Evolutionary conservation across 2,888 invertebrate genomes (phyloP), one percentile per base, ranked within the genome.

Genomic region (Zygothrica quintamaculata): DNA sequence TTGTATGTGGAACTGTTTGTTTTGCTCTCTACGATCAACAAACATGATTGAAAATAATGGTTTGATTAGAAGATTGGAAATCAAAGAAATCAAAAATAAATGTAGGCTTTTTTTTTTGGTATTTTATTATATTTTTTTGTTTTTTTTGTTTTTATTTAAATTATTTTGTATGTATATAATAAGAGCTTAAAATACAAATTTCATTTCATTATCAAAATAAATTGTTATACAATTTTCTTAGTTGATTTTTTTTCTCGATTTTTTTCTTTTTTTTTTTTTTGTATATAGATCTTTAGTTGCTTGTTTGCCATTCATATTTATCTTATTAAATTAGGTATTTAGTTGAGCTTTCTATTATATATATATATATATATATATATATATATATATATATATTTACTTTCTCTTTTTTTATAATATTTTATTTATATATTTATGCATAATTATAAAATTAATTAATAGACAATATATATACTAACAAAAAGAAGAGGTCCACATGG

Each of bases 161-260:
- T 74, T 84, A 80, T 74, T 52, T 64, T 85, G 82, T 81, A 79
- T 82, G n/a, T n/a, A 79, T 76, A 59, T 81, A 81, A 70, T 70
- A 70, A 76, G 69, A 79, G 70, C 79, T 81, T 80, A 86, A 72
- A 84, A 85, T 85, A 85, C 72, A 85, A 84, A 79, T 79, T 85
- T 74, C 43, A 77, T 85, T 85, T 79, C 74, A 71, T 86, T 82
- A 82, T 85, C 81, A 82, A 82, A 82, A 82, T 82, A 82, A 84
- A 82, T 82, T 82, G 81, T 82, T 82, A 82, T 82, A 82, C 81
- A 82, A 84, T 82, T 85, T 86, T 55, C 84, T 82, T 79, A 85
- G 65, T 76, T 70, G 50, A 65, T 65, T 42, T 81, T 48, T 46
- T 73, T 50, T 18, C 13, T 66, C n/a, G n/a, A n/a, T 59, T 50